A percentile compares a stretch with the other conserved stretches of the same genome.
Conservation (phyloP, 1,140 invertebrate genomes). For the Zaprionus inermis region DNA sequence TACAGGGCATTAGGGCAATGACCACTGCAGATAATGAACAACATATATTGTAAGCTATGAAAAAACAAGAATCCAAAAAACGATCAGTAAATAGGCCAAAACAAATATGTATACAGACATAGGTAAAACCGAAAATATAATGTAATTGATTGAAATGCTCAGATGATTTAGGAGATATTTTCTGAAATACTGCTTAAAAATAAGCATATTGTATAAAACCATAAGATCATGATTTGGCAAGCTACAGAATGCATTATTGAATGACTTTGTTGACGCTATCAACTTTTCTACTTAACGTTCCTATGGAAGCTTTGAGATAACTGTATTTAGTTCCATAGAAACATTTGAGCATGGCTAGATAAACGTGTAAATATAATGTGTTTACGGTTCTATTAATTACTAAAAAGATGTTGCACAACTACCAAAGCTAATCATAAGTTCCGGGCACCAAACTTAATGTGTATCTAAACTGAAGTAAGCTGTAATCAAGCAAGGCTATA, state of each 20-base stretch:
- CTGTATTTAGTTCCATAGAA: background rate
- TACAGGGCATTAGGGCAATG: background rate
- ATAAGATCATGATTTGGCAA: background rate
- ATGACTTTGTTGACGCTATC: background rate
- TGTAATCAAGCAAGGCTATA: background rate
- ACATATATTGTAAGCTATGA: background rate
- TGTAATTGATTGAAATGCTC: background rate
- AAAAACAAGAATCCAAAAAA: background rate
- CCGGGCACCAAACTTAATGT: background rate
- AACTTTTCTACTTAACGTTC: background rate
- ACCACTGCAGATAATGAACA: background rate
- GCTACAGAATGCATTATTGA: background rate
- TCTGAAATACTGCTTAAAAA: background rate
- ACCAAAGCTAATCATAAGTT: background rate
- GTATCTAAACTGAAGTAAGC: background rate
- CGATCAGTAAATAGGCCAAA: background rate
- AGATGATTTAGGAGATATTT: background rate
- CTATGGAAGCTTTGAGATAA: background rate
- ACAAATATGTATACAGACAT: background rate
- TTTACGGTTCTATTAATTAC: background rate
- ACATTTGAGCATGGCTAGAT: background rate
- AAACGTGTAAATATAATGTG: background rate
- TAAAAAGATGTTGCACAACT: background rate
- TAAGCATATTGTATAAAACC: background rate
- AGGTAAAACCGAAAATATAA: background rate